A percentile compares a stretch with the other conserved stretches of the same genome.
These are phyloP conservation scores for Scartelaos histophorus DNA, from an alignment of 2,113 vertebrate species.

Conservation along the genomic window DNA sequence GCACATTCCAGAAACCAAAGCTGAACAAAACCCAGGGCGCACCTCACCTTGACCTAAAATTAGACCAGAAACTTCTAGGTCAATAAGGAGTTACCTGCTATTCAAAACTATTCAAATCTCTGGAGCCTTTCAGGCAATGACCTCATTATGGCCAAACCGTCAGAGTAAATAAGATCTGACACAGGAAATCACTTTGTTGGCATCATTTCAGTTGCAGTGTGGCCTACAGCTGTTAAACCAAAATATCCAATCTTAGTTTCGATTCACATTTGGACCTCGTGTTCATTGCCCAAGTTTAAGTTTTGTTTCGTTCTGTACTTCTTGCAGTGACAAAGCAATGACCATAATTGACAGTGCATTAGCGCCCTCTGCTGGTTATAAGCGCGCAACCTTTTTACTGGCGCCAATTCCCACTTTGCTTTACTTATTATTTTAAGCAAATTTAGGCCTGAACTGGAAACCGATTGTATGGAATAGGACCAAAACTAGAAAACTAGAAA, in stretches of 20 bases:
- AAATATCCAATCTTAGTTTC: not conserved
- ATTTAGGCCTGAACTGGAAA: no score
- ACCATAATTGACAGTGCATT: not conserved
- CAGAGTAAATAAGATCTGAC: not conserved
- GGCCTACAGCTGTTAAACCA: not conserved
- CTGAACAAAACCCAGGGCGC: not conserved
- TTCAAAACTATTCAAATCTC: conserved; percentile 2
- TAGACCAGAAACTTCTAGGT: not conserved
- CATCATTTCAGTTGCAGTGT: not conserved
- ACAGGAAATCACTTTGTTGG: not conserved
- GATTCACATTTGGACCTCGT: not conserved
- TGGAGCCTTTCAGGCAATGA: not conserved
- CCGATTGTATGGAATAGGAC: no score
- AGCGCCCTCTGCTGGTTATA: not conserved
- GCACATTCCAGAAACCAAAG: not conserved
- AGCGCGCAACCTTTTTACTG: not conserved
- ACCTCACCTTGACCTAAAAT: not conserved
- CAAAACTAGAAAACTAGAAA: no score
- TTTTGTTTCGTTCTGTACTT: not conserved
- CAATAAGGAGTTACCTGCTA: not conserved
- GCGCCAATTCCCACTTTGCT: not conserved
- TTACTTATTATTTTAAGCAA: no score
- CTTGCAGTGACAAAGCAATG: not conserved
- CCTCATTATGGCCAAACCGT: not conserved
- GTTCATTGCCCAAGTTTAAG: not conserved